Conservation (phyloP, 2,113 vertebrate genomes). For the Urocolius indicus region DNA sequence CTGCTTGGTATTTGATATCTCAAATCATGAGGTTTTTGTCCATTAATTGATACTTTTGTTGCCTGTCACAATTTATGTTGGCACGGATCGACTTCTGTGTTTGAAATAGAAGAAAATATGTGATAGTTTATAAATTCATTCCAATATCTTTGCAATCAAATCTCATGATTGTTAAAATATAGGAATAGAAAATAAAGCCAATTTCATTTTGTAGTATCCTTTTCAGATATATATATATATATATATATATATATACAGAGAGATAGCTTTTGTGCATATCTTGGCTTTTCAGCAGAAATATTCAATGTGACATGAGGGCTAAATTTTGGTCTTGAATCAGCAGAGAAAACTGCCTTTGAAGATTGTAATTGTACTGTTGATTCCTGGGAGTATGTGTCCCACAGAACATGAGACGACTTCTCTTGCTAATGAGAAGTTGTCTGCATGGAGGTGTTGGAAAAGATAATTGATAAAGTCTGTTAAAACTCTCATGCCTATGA, state of each 20-base stretch:
- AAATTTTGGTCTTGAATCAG: neutral
- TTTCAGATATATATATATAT: neutral
- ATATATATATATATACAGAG: too few relatives aligned
- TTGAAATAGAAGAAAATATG: neutral
- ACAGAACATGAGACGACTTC: neutral
- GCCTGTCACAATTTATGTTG: neutral
- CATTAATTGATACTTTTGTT: neutral
- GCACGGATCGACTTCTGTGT: neutral
- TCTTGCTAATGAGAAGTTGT: neutral
- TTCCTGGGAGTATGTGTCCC: neutral
- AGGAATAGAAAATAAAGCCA: neutral
- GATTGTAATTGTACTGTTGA: neutral
- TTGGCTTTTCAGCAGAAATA: neutral
- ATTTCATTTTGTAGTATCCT: neutral
- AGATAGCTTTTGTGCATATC: neutral
- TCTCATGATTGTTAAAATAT: neutral
- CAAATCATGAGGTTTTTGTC: neutral
- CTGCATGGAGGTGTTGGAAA: neutral
- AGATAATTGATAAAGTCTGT: slow-evolving; percentile 15
- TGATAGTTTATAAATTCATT: neutral
- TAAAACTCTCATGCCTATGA: neutral
- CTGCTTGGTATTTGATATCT: neutral
- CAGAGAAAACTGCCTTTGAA: neutral
- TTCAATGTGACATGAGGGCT: neutral
- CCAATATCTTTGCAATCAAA: neutral